Base-by-base conservation (phyloP, 1,140 invertebrate species). In the Bradynema listronoti region DNA sequence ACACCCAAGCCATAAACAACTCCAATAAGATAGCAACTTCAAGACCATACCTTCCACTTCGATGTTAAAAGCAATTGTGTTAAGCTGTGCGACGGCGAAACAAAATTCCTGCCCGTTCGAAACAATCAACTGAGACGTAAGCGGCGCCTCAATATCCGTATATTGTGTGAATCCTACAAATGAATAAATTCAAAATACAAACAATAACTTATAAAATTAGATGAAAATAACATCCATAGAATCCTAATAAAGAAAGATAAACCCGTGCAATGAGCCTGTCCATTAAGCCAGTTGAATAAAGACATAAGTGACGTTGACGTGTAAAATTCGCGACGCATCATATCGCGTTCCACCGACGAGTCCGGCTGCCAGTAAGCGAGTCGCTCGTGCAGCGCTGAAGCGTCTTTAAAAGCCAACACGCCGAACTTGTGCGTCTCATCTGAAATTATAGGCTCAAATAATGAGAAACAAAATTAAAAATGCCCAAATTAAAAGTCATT, bases 51-150 rank as follows among this genome's bases (percentile, higher is more conserved):
- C 61, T 66, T 49, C 30, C 24, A 63, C 61, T 43, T 63, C 63
- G 27, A 78, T 64, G 51, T 77, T 77, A 41, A 77, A 68, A n/a
- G 76, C 74, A 22, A 77, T 43, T 1, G 76, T 78, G 42, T 78
- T 77, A 6, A 77, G 56, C 52, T 77, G 76, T 19, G 55, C 76
- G 29, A 71, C 39, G 4, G 77, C 71, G 42, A 77, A 77, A 27
- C 46, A 56, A 24, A 66, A 75, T 22, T 70, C 50, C 22, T 49
- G 19, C 11, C 75, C 74, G 47, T 78, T 68, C 2, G 73, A 69
- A 2, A 77, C 61, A 19, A 78, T 49, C 34, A 78, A 34, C 43
- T 78, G 73, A 0, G 68, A 68, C 5, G 51, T 61, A 30, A 78
- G 54, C 9, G 74, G 73, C 0, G 32, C 14, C 1, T 45, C 54